These are phyloP conservation scores for Yponomeuta plumbellus DNA, from an alignment of 2,888 invertebrate genomes.

Conservation along the genomic window DNA sequence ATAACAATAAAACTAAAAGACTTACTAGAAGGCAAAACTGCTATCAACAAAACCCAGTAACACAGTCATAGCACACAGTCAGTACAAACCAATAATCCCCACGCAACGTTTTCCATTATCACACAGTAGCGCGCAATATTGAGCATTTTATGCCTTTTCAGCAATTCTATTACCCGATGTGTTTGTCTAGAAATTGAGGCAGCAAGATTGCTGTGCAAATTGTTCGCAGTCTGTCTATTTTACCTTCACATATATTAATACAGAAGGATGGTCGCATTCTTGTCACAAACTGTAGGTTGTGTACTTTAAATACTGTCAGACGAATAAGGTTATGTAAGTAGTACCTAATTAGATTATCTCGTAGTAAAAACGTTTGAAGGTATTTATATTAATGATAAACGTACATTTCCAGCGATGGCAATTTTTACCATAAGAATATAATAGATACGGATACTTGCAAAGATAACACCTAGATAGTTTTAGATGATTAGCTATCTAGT, in stretches of 20 bases:
- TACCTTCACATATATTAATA: neutral
- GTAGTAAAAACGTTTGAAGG: too few relatives aligned
- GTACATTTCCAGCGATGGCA: too few relatives aligned
- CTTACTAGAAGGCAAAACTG: neutral
- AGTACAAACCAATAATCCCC: neutral
- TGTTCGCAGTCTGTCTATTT: neutral
- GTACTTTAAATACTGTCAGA: too few relatives aligned
- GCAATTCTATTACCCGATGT: conserved; percentile 10
- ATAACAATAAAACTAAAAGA: neutral
- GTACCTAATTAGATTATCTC: too few relatives aligned
- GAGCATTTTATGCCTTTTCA: conserved; percentile 1
- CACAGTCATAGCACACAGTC: neutral
- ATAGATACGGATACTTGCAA: too few relatives aligned
- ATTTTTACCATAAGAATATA: too few relatives aligned
- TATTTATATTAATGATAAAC: too few relatives aligned
- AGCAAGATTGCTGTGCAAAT: conserved; percentile 8
- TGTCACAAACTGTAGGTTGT: too few relatives aligned
- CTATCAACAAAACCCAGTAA: neutral
- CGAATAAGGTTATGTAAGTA: too few relatives aligned
- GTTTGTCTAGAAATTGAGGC: neutral
- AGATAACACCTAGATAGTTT: too few relatives aligned
- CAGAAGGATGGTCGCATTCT: neutral
- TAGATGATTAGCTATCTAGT: too few relatives aligned
- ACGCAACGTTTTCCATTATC: conserved; percentile 12
- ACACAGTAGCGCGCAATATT: neutral